phyloP scores from a whole-genome alignment of 2,113 vertebrate species.

The Poecilia latipinna region DNA sequence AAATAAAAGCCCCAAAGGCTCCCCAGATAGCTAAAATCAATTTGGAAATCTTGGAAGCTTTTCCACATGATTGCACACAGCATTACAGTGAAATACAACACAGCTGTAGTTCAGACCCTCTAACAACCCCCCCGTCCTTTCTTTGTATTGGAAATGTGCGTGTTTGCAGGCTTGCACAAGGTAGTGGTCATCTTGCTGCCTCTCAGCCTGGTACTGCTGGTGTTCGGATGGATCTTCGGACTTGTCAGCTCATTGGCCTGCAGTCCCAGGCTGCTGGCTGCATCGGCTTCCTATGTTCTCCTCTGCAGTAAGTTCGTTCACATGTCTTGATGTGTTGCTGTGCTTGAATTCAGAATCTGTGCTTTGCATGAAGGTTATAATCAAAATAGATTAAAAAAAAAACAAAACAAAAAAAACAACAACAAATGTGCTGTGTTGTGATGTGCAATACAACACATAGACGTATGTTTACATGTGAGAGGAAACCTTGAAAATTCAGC shows the following conservation, averaged over 20 bases:
- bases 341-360: neutral
- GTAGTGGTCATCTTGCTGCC: slow-evolving; percentile 81
- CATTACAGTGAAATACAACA: slow-evolving; percentile 1
- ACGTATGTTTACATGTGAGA: neutral
- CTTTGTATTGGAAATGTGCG: slow-evolving; percentile 1
- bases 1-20: slow-evolving; percentile 23
- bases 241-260: slow-evolving; percentile 79
- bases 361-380: neutral
- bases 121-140: neutral
- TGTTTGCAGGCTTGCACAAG: slow-evolving; percentile 77
- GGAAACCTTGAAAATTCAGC: slow-evolving; percentile 1
- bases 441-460: neutral
- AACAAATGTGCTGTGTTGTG: no score
- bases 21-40: slow-evolving; percentile 21
- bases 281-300: slow-evolving; percentile 78
- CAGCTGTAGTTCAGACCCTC: neutral
- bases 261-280: slow-evolving; percentile 72
- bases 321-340: neutral
- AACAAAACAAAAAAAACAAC: no score
- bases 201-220: slow-evolving; percentile 79
- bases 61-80: slow-evolving; percentile 15
- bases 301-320: slow-evolving; percentile 79
- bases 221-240: slow-evolving; percentile 81
- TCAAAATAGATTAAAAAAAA: neutral
- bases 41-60: slow-evolving; percentile 13